Conservation (phyloP, 2,888 invertebrate species). For the Pyrrhosoma nymphula region DNA sequence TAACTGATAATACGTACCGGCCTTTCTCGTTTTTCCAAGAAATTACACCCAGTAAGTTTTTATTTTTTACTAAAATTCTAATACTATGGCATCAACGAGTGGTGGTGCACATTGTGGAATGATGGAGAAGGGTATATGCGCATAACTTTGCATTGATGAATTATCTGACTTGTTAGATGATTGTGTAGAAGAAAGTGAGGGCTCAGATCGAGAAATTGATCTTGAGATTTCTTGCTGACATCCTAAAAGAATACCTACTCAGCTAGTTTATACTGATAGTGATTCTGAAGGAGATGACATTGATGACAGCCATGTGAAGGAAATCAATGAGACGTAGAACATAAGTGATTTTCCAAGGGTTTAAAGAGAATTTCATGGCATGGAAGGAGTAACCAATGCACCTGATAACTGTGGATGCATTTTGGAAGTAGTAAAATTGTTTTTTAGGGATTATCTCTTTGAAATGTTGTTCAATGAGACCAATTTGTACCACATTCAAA, state of each 20-base stretch:
- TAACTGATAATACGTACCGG: not conserved
- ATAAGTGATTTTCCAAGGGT: not conserved
- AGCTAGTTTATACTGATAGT: not conserved
- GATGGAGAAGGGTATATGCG: not conserved
- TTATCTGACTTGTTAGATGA: not conserved
- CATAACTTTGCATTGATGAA: not conserved
- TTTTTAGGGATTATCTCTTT: conserved; percentile 27
- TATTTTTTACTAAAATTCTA: not conserved
- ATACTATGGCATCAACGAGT: not conserved
- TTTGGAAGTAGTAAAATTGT: not conserved
- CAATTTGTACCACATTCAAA: not conserved
- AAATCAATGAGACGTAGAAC: not conserved
- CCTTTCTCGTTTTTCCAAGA: not conserved
- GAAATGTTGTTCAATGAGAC: not conserved
- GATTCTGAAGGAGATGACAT: not conserved
- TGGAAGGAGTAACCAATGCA: not conserved
- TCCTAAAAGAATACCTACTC: not conserved
- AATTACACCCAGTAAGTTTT: not conserved
- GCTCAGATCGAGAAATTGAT: not conserved
- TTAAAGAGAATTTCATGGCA: not conserved
- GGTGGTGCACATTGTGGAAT: conserved; percentile 11
- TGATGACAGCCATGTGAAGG: not conserved
- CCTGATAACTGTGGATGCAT: not conserved
- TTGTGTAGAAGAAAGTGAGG: not conserved
- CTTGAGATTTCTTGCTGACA: not conserved